Percentiles rank a stretch among this genome's conserved stretches.
Evolutionary conservation across 2,888 invertebrate species (phyloP).

Genomic region (Agrotis puta): DNA sequence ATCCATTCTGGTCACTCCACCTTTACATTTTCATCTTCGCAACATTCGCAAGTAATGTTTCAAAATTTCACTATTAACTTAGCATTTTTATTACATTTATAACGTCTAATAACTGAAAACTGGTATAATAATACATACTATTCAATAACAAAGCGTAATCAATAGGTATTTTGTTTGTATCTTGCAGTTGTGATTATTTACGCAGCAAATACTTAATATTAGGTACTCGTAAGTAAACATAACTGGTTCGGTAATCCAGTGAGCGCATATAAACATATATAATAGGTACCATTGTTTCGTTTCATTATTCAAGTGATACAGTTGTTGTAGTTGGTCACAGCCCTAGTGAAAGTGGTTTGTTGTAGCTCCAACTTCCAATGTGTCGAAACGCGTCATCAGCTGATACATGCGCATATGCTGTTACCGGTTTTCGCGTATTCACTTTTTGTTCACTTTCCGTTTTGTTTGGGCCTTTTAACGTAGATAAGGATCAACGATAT

Average conservation of each 20-base stretch:
- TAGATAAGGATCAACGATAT: not conserved
- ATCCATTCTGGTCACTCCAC: no score
- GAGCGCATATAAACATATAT: constrained; percentile 13
- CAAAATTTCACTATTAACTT: not conserved
- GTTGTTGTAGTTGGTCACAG: constrained; percentile 33
- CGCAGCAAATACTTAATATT: not conserved
- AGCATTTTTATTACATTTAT: not conserved
- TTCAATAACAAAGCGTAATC: no score
- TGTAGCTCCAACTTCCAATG: constrained; percentile 42
- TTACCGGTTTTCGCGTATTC: constrained; percentile 54
- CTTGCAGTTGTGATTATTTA: not conserved
- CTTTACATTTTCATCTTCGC: no score
- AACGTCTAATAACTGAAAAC: no score
- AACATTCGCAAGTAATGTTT: no score
- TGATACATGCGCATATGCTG: constrained; percentile 40
- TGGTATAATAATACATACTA: no score
- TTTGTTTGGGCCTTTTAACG: constrained; percentile 19
- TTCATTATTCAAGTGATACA: constrained; percentile 17
- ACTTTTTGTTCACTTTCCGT: constrained; percentile 58
- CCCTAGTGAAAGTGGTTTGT: constrained; percentile 67
- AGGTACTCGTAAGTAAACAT: not conserved
- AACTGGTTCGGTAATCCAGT: not conserved
- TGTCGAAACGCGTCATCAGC: constrained; percentile 48
- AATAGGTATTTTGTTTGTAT: no score
- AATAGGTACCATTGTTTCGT: constrained; percentile 26